phyloP scores from a whole-genome alignment of 37 sponge, comb jelly and placozoan genomes.

The Halisarca cf. caerulea region DNA sequence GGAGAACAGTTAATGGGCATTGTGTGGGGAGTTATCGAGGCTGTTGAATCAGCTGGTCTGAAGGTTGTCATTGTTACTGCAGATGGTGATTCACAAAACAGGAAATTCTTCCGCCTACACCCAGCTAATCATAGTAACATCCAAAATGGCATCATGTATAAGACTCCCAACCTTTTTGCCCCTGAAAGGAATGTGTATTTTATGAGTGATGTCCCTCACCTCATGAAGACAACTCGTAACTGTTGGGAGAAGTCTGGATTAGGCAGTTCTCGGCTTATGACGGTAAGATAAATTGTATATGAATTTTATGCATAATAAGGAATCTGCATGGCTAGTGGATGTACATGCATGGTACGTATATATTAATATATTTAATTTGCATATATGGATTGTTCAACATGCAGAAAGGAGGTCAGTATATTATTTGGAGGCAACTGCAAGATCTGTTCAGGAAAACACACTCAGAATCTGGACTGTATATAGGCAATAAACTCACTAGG shows the following conservation, averaged over 20 bases:
- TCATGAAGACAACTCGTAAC: constrained; percentile 25
- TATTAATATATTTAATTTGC: no score
- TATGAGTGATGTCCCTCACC: constrained; percentile 24
- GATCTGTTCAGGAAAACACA: background rate
- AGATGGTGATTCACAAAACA: constrained; percentile 6
- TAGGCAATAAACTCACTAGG: background rate
- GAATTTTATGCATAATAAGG: no score
- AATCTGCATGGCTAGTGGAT: no score
- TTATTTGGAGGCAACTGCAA: background rate
- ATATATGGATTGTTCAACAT: no score
- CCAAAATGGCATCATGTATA: background rate
- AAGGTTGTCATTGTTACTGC: background rate
- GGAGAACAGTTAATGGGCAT: constrained; percentile 1
- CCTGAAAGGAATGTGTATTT: background rate
- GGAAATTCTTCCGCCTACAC: constrained; percentile 11
- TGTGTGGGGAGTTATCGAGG: constrained; percentile 9
- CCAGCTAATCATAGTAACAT: background rate
- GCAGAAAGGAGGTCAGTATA: background rate
- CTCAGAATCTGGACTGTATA: background rate
- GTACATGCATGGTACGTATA: no score
- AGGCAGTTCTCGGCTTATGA: background rate
- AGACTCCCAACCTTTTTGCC: constrained; percentile 4
- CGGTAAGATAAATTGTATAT: no score
- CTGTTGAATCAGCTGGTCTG: background rate
- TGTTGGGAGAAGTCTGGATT: constrained; percentile 13